Evolutionary conservation across 2,888 invertebrate genomes (phyloP).

Genomic region (Drosophila sordidula): DNA sequence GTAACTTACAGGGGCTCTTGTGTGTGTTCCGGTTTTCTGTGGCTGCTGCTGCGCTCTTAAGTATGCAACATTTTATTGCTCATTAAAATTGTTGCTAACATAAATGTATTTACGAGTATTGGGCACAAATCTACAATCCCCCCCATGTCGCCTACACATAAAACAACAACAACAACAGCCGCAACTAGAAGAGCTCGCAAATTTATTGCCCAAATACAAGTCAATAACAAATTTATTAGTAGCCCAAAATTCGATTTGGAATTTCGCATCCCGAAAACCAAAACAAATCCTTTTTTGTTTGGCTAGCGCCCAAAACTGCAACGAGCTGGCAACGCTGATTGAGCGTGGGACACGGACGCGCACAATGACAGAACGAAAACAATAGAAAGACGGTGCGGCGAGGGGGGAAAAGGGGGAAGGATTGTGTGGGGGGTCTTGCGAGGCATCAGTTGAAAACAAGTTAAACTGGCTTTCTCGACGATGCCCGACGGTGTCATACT

Average conservation of each 20-base stretch:
- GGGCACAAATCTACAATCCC: not conserved
- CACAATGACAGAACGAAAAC: not conserved
- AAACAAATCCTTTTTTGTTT: conserved; percentile 14
- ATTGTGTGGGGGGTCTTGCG: not conserved
- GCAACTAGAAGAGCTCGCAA: not conserved
- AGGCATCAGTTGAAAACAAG: conserved; percentile 35
- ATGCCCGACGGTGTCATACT: not conserved
- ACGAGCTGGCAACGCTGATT: conserved; percentile 21
- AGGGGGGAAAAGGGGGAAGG: not conserved
- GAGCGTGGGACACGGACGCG: conserved; percentile 1
- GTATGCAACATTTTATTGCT: conserved; percentile 74
- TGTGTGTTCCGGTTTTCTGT: conserved; percentile 13
- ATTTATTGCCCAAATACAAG: conserved; percentile 15
- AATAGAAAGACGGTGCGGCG: not conserved
- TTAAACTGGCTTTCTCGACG: not conserved
- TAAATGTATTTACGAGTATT: conserved; percentile 47
- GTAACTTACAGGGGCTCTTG: conserved; percentile 42
- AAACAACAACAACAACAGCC: not conserved
- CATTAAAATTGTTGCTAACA: conserved; percentile 64
- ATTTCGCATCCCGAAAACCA: conserved; percentile 11
- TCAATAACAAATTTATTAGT: conserved; percentile 46
- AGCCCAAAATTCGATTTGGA: conserved; percentile 21
- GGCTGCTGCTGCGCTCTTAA: conserved; percentile 46
- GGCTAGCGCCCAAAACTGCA: conserved; percentile 24
- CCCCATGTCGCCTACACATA: not conserved